Evolutionary conservation across 2,888 invertebrate species (phyloP), one percentile per base, ranked within the genome.

Genomic region (Trichopria drosophilae): DNA sequence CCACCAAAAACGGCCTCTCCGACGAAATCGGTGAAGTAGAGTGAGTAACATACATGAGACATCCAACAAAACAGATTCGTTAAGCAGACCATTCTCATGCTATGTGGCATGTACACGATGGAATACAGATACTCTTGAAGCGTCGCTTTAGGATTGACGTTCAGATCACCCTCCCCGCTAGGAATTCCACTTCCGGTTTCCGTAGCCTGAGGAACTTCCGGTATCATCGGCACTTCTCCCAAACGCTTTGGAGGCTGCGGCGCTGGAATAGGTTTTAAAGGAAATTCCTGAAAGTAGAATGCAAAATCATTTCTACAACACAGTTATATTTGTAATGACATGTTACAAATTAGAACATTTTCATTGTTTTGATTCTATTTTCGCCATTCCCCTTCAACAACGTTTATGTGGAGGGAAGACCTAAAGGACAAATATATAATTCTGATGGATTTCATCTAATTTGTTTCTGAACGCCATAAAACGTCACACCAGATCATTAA

Each of bases 41-140:
- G 79, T 0, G 95, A 95, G 72, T 96, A 97, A 74, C 95, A 95
- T 34, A 97, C 94, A 63, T 97, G 90, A 0, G 95, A 93, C 94
- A 95, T 96, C 96, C 96, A 97, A 71, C 94, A 95, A 77, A 96
- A 96, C 24, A 96, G 80, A 78, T 96, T 96, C 10, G 96, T 96
- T 55, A 94, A 72, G 68, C 96, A 96, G 9, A 96, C 83, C 68
- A 93, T 84, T 23, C 88, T 81, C 58, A 96, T 79, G 0, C 93
- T 93, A 64, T 79, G 79, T 0, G 97, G 96, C 92, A 97, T 94
- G 71, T 86, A 82, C n/a, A 96, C 77, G 49, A 96, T 95, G 4
- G 96, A 94, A 61, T 84, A 80, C 23, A 96, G 80, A 75, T 96
- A 96, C 66, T 92, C 69, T 15, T 39, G 55, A 1, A 75, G 43